Base-by-base conservation (phyloP, 1,140 invertebrate genomes). In the Drosophila rhopaloa region DNA sequence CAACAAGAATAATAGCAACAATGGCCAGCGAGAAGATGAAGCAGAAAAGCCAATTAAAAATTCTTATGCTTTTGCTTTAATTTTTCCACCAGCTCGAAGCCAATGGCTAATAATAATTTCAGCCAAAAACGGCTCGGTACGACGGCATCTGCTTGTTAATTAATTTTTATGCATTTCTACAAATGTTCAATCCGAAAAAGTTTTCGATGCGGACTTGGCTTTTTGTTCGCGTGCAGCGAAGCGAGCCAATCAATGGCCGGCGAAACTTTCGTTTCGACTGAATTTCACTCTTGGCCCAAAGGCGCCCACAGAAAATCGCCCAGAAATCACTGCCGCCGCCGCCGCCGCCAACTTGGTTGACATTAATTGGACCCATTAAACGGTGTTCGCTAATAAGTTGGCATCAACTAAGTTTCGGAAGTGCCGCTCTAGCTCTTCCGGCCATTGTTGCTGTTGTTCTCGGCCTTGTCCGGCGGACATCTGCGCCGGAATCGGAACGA, bases 131-230 rank as follows among this genome's bases (percentile, higher is more conserved):
- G 35, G 67, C 46, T 47, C 59, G 10, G 24, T 46, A n/a, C 48
- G 48, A 38, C 53, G 68, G 68, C 68, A 72, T 47, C 68, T 72
- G 66, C 72, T 89, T 79, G 71, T 83, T 88, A 86, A 86, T 86
- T 86, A 86, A 89, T 80, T 88, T 88, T 89, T 89, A 88, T 88
- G 80, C 79, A 88, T 80, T 89, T 89, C 63, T 50, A 89, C 83
- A 77, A 84, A 80, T 89, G 76, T 83, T 89, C 75, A 67, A 82
- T 88, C 67, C 79, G 59, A 76, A 75, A 80, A 83, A 85, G 57
- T 81, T 78, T 76, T 67, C 57, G 60, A 56, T 71, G 46, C 55
- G 71, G 41, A 56, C 48, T 61, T 67, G 41, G 65, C 38, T 46
- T 61, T 82, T 60, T 66, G 51, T 79, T 82, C 35, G 76, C 79